phyloP scores from a whole-genome alignment of 2,113 vertebrate species.

The Rana temporaria region DNA sequence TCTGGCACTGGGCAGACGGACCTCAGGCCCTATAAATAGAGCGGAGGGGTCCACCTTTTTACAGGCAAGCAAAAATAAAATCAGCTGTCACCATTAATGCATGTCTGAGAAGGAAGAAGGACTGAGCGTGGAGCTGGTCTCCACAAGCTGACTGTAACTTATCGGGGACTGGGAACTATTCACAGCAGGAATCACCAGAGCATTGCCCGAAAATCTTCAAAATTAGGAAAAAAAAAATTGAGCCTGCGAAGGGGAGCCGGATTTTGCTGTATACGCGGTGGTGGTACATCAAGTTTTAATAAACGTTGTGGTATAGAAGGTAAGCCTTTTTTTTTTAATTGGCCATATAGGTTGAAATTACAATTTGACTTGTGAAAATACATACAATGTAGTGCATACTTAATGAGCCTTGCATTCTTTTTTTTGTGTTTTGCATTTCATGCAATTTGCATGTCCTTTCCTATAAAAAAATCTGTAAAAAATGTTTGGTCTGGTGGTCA shows the following conservation, averaged over 20 bases:
- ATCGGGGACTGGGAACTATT: constrained; percentile 76
- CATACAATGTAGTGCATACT: too few species aligned
- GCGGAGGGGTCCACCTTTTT: constrained; percentile 65
- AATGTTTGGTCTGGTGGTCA: too few species aligned
- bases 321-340: not conserved
- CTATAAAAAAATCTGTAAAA: too few species aligned
- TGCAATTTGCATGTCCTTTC: too few species aligned
- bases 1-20: constrained; percentile 68
- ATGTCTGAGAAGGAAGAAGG: constrained; percentile 71
- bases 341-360: too few species aligned
- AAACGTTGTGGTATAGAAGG: not conserved
- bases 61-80: constrained; percentile 81
- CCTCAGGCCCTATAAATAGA: constrained; percentile 84
- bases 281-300: not conserved
- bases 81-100: constrained; percentile 75
- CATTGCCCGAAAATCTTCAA: not conserved
- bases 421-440: too few species aligned
- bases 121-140: constrained; percentile 84
- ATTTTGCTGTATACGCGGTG: constrained; percentile 27
- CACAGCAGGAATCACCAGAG: constrained; percentile 62
- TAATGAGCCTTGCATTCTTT: too few species aligned
- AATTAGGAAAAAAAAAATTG: constrained; percentile 32
- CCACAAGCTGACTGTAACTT: constrained; percentile 67
- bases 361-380: too few species aligned
- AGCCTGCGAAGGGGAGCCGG: constrained; percentile 67